phyloP scores from a whole-genome alignment of 2,888 invertebrate genomes.

The Selenia dentaria region DNA sequence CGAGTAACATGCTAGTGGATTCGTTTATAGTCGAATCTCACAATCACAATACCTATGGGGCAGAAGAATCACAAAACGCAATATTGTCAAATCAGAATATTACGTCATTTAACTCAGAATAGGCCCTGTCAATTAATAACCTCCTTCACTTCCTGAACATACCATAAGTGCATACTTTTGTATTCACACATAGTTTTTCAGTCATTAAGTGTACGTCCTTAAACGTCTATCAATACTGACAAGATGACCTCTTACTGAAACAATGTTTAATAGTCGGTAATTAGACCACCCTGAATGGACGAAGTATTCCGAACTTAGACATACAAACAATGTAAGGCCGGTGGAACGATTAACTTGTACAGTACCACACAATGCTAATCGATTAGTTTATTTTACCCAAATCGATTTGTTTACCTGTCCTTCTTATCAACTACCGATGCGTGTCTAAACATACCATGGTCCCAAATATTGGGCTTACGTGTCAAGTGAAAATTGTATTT shows the following conservation, averaged over 20 bases:
- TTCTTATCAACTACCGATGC: conserved; percentile 9
- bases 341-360: not conserved
- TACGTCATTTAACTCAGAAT: not conserved
- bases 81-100: not conserved
- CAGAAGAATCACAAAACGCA: too few relatives aligned
- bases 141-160: not conserved
- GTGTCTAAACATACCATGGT: not conserved
- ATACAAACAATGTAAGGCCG: conserved; percentile 20
- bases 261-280: conserved; percentile 10
- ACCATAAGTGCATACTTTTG: not conserved
- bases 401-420: conserved; percentile 10
- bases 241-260: conserved; percentile 7
- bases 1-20: too few relatives aligned
- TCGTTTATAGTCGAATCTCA: too few relatives aligned
- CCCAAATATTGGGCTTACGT: conserved; percentile 6
- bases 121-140: not conserved
- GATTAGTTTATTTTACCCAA: conserved; percentile 1
- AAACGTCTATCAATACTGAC: conserved; percentile 11
- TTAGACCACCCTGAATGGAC: conserved; percentile 12
- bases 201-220: conserved; percentile 3
- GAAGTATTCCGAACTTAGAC: not conserved
- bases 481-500: conserved; percentile 2
- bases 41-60: too few relatives aligned
- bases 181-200: not conserved
- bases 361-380: conserved; percentile 1